Evolutionary conservation across 1,140 invertebrate genomes (phyloP).

Genomic region (Cephus cinctus): DNA sequence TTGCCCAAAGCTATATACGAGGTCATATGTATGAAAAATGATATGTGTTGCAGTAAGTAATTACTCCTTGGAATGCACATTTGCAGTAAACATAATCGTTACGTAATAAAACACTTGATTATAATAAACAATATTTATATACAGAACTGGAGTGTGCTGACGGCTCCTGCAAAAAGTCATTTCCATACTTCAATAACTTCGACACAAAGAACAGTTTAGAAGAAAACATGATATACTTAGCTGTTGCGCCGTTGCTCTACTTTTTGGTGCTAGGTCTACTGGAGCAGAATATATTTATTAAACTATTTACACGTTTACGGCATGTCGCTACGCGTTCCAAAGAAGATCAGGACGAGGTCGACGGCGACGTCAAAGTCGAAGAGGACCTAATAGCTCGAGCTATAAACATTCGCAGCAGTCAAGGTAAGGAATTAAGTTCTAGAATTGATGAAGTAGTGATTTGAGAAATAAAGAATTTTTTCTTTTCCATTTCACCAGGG

Average conservation of each 20-base stretch:
- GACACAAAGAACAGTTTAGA: conserved; percentile 34
- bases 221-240: conserved; percentile 37
- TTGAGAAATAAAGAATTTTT: neutral
- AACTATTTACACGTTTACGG: neutral
- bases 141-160: conserved; percentile 33
- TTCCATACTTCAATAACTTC: conserved; percentile 37
- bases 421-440: no score
- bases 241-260: conserved; percentile 38
- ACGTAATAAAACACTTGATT: neutral
- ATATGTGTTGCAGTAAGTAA: neutral
- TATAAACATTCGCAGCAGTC: conserved; percentile 13
- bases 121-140: neutral
- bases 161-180: conserved; percentile 35
- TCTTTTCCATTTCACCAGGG: neutral
- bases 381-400: conserved; percentile 39
- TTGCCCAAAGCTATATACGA: conserved; percentile 32
- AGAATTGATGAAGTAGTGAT: no score
- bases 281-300: conserved; percentile 27
- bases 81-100: neutral
- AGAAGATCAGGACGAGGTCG: conserved; percentile 28
- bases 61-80: neutral
- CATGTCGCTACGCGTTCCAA: neutral
- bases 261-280: conserved; percentile 23
- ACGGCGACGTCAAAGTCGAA: conserved; percentile 55
- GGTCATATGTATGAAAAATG: neutral